These are phyloP conservation scores for Petroica traversi DNA, from an alignment of 2,113 vertebrate species.

Conservation along the genomic window DNA sequence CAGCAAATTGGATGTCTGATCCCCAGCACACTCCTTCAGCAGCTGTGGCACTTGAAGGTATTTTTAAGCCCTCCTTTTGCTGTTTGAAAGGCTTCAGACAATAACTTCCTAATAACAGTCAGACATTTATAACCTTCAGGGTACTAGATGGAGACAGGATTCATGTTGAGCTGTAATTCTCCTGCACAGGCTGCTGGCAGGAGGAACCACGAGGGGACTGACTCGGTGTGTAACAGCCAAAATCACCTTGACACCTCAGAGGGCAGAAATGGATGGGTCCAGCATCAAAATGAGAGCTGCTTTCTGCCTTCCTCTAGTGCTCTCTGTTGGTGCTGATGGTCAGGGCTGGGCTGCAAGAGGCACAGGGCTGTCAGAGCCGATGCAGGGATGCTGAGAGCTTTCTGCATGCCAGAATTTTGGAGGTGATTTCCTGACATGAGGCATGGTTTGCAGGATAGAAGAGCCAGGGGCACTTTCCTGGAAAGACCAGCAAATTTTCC, in stretches of 20 bases:
- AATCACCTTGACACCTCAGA: not conserved
- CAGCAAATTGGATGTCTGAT: not conserved
- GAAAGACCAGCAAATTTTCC: not conserved
- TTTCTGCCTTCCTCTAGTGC: not conserved
- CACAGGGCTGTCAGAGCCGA: not conserved
- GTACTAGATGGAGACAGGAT: not conserved
- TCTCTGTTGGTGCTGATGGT: not conserved
- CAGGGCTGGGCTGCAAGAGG: not conserved
- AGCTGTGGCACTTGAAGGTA: not conserved
- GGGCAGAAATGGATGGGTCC: not conserved
- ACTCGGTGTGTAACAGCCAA: fast-evolving
- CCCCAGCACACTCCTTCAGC: not conserved
- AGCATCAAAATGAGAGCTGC: not conserved
- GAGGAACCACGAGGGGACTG: not conserved
- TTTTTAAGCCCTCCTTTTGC: not conserved
- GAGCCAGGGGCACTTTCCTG: not conserved
- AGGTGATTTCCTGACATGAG: not conserved
- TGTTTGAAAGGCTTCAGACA: not conserved
- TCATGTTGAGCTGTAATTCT: not conserved
- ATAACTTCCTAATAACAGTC: not conserved
- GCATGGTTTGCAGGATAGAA: not conserved
- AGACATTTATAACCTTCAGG: not conserved
- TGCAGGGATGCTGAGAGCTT: not conserved
- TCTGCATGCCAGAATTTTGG: not conserved
- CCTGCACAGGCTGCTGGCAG: not conserved